Base-by-base conservation (phyloP, 2,888 invertebrate species). In the Theretra japonica region DNA sequence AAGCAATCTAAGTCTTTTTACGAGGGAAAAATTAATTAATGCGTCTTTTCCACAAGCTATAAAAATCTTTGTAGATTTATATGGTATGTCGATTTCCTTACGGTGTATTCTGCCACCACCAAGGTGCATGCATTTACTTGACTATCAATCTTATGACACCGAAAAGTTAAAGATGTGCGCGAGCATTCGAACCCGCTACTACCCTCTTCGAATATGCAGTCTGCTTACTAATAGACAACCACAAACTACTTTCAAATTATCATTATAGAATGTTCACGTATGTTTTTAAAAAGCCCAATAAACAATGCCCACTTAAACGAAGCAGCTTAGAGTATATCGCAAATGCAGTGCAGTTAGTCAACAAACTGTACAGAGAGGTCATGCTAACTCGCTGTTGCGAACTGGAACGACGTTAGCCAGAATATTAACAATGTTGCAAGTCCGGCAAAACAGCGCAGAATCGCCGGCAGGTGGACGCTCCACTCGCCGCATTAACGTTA, bases 361-460 rank as follows among this genome's bases (percentile, higher is more conserved):
- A 41, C 21, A 48, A 57, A 62, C 41, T 48, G 70, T 70, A 71
- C 75, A 74, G 59, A 33, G 69, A 69, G 70, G 68, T 72, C 73
- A 72, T 70, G 71, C 71, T 59, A 65, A 30, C 60, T 70, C 72
- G 71, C 68, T 68, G 72, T 74, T 75, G 73, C 74, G 75, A 78
- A 78, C 76, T 76, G 72, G 74, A 80, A 80, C 79, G 75, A 75
- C 71, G 75, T 82, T 76, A 80, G 70, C 62, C 48, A 70, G 73
- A 82, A 80, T 79, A 80, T 79, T 77, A 79, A 78, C 77, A 82
- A 77, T 70, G 74, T 76, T 77, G 75, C 73, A 70, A 76, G 77
- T 50, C 60, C 41, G 23, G 62, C 41, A 41, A 48, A 65, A 65
- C 62, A 41, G 15, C 41, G 59, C n/a, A 19, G 62, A 21, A 41